phyloP scores from a whole-genome alignment of 2,888 invertebrate genomes.

The Zygogramma bicolorata region DNA sequence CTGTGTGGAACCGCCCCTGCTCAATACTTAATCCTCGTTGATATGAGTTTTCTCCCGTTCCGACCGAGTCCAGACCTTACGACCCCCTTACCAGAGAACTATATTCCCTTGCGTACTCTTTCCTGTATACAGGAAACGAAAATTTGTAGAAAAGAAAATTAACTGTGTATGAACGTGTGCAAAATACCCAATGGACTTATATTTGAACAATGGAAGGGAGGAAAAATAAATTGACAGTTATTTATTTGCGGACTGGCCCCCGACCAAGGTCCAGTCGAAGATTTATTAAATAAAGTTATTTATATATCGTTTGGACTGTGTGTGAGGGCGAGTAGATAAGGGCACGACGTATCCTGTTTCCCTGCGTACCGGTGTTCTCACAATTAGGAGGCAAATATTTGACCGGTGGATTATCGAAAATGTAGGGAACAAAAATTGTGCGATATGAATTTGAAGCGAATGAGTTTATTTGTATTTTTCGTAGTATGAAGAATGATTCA shows the following conservation, averaged over 20 bases:
- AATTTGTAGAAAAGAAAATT: slow-evolving; percentile 54
- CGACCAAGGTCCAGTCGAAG: slow-evolving; percentile 21
- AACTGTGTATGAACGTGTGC: slow-evolving; percentile 56
- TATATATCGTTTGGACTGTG: slow-evolving; percentile 29
- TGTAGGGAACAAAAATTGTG: slow-evolving; percentile 15
- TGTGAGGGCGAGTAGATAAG: slow-evolving; percentile 15
- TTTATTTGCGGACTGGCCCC: slow-evolving; percentile 48
- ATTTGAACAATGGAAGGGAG: slow-evolving; percentile 49
- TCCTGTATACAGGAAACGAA: slow-evolving; percentile 38
- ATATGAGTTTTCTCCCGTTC: slow-evolving; percentile 24
- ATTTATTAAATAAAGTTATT: slow-evolving; percentile 44
- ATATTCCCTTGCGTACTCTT: slow-evolving; percentile 3
- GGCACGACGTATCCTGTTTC: background rate
- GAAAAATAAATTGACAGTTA: slow-evolving; percentile 53
- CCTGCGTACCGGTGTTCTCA: slow-evolving; percentile 17
- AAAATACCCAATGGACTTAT: slow-evolving; percentile 50
- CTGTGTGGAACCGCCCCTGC: slow-evolving; percentile 25
- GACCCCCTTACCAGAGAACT: background rate
- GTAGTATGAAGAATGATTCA: background rate
- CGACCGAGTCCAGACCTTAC: slow-evolving; percentile 30
- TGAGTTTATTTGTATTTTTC: background rate
- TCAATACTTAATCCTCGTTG: slow-evolving; percentile 22
- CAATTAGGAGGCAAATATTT: slow-evolving; percentile 39
- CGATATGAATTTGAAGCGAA: slow-evolving; percentile 16
- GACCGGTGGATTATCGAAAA: slow-evolving; percentile 29